Evolutionary conservation across 2,113 vertebrate species (phyloP).

Genomic region (Garra rufa): DNA sequence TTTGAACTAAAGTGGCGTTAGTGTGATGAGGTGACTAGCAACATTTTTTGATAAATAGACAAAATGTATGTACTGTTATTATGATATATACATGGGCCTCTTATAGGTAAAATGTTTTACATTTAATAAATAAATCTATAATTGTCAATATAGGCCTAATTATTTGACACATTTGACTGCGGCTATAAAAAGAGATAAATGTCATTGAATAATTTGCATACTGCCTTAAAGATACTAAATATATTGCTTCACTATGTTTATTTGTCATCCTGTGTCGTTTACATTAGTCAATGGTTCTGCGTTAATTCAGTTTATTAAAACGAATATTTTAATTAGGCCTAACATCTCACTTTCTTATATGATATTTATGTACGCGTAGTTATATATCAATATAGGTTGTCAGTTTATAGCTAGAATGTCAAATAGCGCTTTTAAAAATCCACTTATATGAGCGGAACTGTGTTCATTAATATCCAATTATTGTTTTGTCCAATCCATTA

Average conservation of each 20-base stretch:
- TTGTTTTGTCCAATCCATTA: constrained; percentile 91
- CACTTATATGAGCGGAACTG: constrained; percentile 60
- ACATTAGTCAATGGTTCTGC: neutral
- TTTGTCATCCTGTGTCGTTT: neutral
- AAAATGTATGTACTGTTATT: neutral
- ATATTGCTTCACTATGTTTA: neutral
- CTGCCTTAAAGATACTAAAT: neutral
- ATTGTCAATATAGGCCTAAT: neutral
- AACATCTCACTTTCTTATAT: neutral
- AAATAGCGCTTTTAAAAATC: constrained; percentile 31
- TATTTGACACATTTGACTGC: neutral
- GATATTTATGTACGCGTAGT: neutral
- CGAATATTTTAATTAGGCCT: neutral
- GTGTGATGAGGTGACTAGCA: neutral
- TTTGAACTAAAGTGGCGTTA: neutral
- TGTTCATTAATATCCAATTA: constrained; percentile 99
- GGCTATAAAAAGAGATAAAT: neutral
- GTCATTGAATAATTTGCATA: neutral
- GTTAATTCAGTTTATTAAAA: neutral
- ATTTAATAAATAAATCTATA: too few species aligned
- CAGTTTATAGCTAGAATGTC: neutral
- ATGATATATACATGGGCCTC: neutral
- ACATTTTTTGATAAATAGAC: neutral
- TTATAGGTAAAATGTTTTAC: too few species aligned
- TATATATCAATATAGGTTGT: neutral